phyloP scores from a whole-genome alignment of 1,140 invertebrate genomes.

The Drosophila paulistorum region DNA sequence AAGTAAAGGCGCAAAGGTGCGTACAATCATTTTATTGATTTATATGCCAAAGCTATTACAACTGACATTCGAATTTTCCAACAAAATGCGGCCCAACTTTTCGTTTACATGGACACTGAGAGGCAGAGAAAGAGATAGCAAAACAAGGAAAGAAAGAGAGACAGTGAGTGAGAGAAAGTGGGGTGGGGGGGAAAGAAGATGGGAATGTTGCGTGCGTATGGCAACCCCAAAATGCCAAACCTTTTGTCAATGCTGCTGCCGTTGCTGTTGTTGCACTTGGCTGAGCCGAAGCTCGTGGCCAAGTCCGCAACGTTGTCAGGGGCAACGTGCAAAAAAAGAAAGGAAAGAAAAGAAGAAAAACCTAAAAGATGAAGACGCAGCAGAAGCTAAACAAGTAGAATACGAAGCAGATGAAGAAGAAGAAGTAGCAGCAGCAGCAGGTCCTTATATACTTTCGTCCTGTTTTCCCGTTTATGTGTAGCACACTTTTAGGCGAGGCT shows the following conservation, averaged over 20 bases:
- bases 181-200: background rate
- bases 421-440: constrained; percentile 32
- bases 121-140: background rate
- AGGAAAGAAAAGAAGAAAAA: constrained; percentile 13
- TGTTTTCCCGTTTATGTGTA: constrained; percentile 65
- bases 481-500: constrained; percentile 76
- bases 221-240: constrained; percentile 39
- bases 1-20: constrained; percentile 61
- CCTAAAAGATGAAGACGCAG: constrained; percentile 55
- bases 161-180: too few relatives aligned
- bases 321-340: constrained; percentile 57
- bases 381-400: constrained; percentile 31
- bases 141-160: background rate
- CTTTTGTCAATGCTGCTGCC: constrained; percentile 48
- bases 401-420: constrained; percentile 32
- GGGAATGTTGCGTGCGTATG: constrained; percentile 32
- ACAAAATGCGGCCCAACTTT: constrained; percentile 55
- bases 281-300: constrained; percentile 39
- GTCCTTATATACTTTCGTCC: constrained; percentile 60
- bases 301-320: constrained; percentile 47
- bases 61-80: constrained; percentile 81
- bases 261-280: constrained; percentile 35
- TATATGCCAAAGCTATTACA: constrained; percentile 82
- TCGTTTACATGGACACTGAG: constrained; percentile 32
- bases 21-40: constrained; percentile 83